Evolutionary conservation across 2,113 vertebrate genomes (phyloP).

Genomic region (Echinops telfairi): DNA sequence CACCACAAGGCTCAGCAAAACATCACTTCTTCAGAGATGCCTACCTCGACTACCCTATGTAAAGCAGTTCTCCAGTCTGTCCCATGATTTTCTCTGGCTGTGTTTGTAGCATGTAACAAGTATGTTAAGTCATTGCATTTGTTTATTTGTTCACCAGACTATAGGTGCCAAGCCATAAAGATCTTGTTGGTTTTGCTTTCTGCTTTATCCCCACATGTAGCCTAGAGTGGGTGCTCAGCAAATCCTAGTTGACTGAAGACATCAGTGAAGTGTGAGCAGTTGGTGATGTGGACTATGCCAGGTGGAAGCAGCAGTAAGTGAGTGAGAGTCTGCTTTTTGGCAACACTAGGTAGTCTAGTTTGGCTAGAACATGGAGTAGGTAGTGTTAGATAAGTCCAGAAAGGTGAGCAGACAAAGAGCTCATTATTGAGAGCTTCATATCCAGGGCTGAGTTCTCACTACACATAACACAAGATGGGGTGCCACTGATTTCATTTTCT

Average conservation of each 20-base stretch:
- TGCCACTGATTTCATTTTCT: not conserved
- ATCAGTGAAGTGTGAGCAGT: not conserved
- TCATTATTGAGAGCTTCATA: not conserved
- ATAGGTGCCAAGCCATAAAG: not conserved
- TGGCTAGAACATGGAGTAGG: not conserved
- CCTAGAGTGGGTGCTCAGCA: not conserved
- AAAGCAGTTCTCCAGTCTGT: not conserved
- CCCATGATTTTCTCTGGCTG: not conserved
- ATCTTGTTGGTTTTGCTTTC: slow-evolving; percentile 12
- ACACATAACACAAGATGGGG: not conserved
- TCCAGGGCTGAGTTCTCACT: not conserved
- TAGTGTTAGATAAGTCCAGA: not conserved
- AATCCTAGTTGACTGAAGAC: not conserved
- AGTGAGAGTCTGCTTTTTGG: not conserved
- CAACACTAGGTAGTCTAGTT: not conserved
- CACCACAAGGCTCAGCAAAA: slow-evolving; percentile 13
- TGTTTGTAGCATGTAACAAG: not conserved
- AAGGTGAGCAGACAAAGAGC: not conserved
- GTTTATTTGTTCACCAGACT: not conserved
- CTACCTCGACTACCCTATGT: not conserved
- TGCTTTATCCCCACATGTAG: not conserved
- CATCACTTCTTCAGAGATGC: not conserved
- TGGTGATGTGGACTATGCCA: not conserved
- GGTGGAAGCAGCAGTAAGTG: not conserved
- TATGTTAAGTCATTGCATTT: not conserved